Evolutionary conservation across 2,888 invertebrate species (phyloP), one percentile per base, ranked within the genome.

Genomic region (Loripinus fragilis): DNA sequence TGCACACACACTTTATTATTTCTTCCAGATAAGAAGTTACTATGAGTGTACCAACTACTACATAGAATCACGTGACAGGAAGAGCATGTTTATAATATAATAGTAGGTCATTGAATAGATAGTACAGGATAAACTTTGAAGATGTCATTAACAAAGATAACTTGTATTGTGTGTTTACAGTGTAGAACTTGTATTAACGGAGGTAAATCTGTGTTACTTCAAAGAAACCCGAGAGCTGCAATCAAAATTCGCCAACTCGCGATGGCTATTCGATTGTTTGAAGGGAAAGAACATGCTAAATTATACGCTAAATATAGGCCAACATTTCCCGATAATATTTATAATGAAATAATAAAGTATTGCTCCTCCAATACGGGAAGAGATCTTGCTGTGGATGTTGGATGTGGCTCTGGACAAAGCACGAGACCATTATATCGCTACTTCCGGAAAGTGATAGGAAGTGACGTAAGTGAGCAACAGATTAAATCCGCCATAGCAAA

Each of bases 321-420:
- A 2, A 83, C 82, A 0, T 90, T 89, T 72, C 87, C 88, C 23
- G 74, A 78, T 0, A 64, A 60, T 25, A 79, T 90, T 2, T 86
- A 80, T 52, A 71, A 85, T n/a, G 81, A 70, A 20, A 89, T 91
- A 33, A 38, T 82, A 0, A 76, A 87, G 3, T 90, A 77, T 64
- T 89, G 86, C 68, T 71, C 84, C 71, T 45, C 80, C 35, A 71
- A 71, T 10, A 25, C 71, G 38, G 48, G 33, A 0, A 86, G 88
- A 71, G 76, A 88, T 2, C 70, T 88, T 15, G 94, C 94, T 12
- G 88, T 94, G 2, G 95, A 95, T 88, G 93, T 95, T 20, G 95
- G 94, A 0, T 95, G 95, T 88, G 95, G 95, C 5, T 91, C 93
- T 23, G 95, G 95, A n/a, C 94, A 94, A 85, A 94, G 94, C 76